Conservation (phyloP, 2,888 invertebrate species). For the Drosophila phalerata region DNA sequence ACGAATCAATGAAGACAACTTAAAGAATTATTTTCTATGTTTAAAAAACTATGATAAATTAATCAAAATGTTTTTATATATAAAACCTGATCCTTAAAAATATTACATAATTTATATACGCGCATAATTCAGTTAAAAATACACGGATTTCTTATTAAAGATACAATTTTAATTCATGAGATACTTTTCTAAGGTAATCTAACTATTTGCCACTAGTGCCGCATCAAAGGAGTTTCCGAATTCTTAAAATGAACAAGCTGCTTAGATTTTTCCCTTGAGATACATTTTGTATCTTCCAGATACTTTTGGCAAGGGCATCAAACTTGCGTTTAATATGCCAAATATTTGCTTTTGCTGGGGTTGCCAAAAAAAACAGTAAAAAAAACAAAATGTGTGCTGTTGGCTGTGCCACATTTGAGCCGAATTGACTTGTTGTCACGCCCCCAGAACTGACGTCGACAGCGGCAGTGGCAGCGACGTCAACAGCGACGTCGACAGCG, state of each 20-base stretch:
- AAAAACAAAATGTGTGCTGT: constrained; percentile 13
- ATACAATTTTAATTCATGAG: background rate
- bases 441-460: constrained; percentile 60
- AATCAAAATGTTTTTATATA: too few relatives aligned
- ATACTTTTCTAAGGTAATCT: background rate
- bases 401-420: constrained; percentile 53
- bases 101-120: too few relatives aligned
- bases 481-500: background rate
- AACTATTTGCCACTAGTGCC: too few relatives aligned
- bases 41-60: too few relatives aligned
- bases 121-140: too few relatives aligned
- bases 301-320: constrained; percentile 32
- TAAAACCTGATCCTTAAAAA: too few relatives aligned
- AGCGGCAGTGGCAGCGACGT: background rate
- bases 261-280: background rate
- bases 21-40: background rate
- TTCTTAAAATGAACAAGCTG: background rate
- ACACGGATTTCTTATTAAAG: too few relatives aligned
- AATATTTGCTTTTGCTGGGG: constrained; percentile 6
- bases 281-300: constrained; percentile 19
- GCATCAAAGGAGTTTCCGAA: too few relatives aligned
- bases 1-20: background rate
- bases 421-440: constrained; percentile 81
- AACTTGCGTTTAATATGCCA: constrained; percentile 10
- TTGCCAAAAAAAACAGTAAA: constrained; percentile 20